phyloP scores from a whole-genome alignment of 2,113 vertebrate species.

The Copsychus sechellarum region DNA sequence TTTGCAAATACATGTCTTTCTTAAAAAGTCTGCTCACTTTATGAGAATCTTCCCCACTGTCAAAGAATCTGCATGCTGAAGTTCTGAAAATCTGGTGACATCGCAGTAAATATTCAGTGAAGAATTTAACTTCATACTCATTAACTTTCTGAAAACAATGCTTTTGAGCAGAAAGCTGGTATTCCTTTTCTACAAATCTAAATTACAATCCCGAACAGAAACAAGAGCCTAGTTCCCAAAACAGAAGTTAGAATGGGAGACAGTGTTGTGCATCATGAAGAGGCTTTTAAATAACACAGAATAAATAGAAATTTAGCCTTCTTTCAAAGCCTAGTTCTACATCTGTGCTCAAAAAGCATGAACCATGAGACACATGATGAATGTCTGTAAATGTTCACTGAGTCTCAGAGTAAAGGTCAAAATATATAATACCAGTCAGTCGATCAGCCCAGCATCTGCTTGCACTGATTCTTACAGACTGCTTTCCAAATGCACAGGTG shows the following conservation, averaged over 20 bases:
- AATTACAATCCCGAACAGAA: not conserved
- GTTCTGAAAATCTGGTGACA: not conserved
- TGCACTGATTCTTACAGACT: not conserved
- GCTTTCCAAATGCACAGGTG: not conserved
- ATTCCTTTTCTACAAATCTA: not conserved
- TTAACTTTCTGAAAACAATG: not conserved
- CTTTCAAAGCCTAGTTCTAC: not conserved
- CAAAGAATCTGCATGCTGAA: not conserved
- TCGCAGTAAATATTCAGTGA: not conserved
- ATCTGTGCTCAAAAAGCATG: not conserved
- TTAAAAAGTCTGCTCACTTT: not conserved
- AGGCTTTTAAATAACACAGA: not conserved
- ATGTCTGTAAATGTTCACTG: not conserved
- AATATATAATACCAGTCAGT: not conserved
- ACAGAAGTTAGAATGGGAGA: not conserved
- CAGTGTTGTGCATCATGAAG: not conserved
- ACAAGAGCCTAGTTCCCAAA: not conserved
- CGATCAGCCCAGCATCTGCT: not conserved
- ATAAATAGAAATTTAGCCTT: not conserved
- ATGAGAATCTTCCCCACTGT: not conserved
- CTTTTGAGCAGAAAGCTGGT: not conserved
- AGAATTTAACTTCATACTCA: not conserved
- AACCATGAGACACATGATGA: not conserved
- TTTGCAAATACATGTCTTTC: not conserved
- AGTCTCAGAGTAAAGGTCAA: slow-evolving; percentile 3